Base-by-base conservation (phyloP, 1,140 invertebrate genomes). In the Oncopodura yosiiana region DNA sequence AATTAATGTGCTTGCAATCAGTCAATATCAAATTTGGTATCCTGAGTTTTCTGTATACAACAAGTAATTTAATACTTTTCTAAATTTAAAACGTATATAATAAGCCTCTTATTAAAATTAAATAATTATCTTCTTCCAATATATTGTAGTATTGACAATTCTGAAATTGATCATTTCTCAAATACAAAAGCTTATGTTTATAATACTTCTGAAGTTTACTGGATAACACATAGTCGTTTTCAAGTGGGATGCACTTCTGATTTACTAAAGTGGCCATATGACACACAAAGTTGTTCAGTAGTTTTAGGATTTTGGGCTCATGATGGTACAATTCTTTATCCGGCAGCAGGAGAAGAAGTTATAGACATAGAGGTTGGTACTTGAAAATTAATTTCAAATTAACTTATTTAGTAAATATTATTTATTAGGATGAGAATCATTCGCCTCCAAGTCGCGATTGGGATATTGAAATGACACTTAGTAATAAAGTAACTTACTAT, bases 11-110 rank as follows among this genome's bases (percentile, higher is more conserved):
- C 68, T 73, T 11, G 61, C 70, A 30, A 68, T 73, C 26, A 69
- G 66, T 9, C 52, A 66, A 2, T 49, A 65, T 27, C 67, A 68
- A 56, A 60, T 74, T 27, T 73, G 72, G 72, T 65, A 66, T 53
- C 72, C 72, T 2, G 72, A 73, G 62, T 56, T 73, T 26, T 62
- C 68, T n/a, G 67, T 73, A n/a, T 73, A 70, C 45, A 73, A 73
- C 56, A 72, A 70, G 70, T 71, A 63, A 65, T 43, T n/a, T n/a
- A n/a, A n/a, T n/a, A 8, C n/a, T n/a, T n/a, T n/a, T n/a, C n/a
- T n/a, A n/a, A n/a, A n/a, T n/a, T n/a, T n/a, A n/a, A n/a, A n/a
- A n/a, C n/a, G n/a, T n/a, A n/a, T n/a, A n/a, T n/a, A n/a, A n/a
- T n/a, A n/a, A n/a, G n/a, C n/a, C n/a, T n/a, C n/a, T n/a, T n/a